Evolutionary conservation across 2,888 invertebrate genomes (phyloP).

Genomic region (Glomeris marginata): DNA sequence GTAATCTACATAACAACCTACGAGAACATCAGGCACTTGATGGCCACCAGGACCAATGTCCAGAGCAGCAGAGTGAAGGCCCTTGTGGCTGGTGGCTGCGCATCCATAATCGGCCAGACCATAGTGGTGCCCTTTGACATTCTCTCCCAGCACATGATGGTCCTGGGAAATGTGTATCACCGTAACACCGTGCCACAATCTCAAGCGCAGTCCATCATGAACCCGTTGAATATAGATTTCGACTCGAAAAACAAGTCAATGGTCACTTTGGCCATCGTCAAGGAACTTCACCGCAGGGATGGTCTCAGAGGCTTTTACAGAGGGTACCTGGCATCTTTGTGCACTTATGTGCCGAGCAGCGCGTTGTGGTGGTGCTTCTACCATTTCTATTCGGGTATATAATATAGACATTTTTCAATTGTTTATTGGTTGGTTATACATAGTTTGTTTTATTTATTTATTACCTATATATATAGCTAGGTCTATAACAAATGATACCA

Average conservation of each 20-base stretch:
- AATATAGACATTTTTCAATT: too few relatives aligned
- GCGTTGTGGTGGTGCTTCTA: slow-evolving; percentile 98
- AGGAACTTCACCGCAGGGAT: slow-evolving; percentile 62
- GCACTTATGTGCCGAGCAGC: slow-evolving; percentile 88
- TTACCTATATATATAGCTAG: too few relatives aligned
- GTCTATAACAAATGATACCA: too few relatives aligned
- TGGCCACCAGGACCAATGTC: slow-evolving; percentile 43
- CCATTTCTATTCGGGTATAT: slow-evolving; percentile 88
- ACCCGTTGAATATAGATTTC: slow-evolving; percentile 50
- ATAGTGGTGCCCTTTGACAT: slow-evolving; percentile 95
- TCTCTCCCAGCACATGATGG: slow-evolving; percentile 92
- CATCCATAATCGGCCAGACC: slow-evolving; percentile 85
- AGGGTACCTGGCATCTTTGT: slow-evolving; percentile 80
- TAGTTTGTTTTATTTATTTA: too few relatives aligned
- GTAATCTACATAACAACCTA: slow-evolving; percentile 89
- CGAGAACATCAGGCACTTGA: slow-evolving; percentile 69
- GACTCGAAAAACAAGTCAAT: slow-evolving; percentile 41
- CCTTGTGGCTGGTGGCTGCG: slow-evolving; percentile 74
- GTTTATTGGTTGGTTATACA: too few relatives aligned
- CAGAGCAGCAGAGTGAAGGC: slow-evolving; percentile 47
- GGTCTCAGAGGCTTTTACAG: slow-evolving; percentile 81
- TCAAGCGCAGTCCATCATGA: slow-evolving; percentile 34
- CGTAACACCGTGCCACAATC: not conserved
- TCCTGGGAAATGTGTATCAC: slow-evolving; percentile 45
- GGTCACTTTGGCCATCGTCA: slow-evolving; percentile 38